These are phyloP conservation scores for Gryllus longicercus DNA, from an alignment of 2,888 invertebrate species.

Conservation along the genomic window DNA sequence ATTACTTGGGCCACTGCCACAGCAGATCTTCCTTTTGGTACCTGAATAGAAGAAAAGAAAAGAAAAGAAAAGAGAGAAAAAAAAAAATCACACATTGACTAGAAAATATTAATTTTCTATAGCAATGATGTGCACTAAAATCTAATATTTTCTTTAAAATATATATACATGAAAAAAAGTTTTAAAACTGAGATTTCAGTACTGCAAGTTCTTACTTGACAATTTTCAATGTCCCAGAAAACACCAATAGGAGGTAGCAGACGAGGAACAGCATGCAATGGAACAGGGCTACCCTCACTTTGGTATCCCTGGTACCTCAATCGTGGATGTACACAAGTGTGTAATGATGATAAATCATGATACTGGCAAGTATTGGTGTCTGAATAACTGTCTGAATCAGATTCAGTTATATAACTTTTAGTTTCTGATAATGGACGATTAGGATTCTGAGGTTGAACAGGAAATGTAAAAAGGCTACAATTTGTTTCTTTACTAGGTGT, in stretches of 20 bases:
- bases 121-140: background rate
- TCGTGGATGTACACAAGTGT: conserved; percentile 19
- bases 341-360: conserved; percentile 23
- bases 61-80: no score
- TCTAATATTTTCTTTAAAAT: background rate
- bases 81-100: background rate
- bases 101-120: background rate
- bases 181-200: no score
- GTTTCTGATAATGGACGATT: background rate
- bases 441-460: background rate
- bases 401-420: background rate
- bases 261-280: conserved; percentile 26
- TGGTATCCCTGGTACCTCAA: conserved; percentile 26
- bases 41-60: conserved; percentile 48
- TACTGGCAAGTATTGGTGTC: conserved; percentile 26
- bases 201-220: conserved; percentile 55
- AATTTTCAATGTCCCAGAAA: conserved; percentile 93
- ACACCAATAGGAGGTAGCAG: conserved; percentile 70
- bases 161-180: background rate
- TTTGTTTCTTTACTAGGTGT: background rate
- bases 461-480: background rate
- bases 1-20: conserved; percentile 69
- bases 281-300: conserved; percentile 30
- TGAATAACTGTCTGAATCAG: conserved; percentile 35
- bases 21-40: conserved; percentile 78